phyloP scores from a whole-genome alignment of 2,888 invertebrate genomes.

The Ornithoptera alexandrae region DNA sequence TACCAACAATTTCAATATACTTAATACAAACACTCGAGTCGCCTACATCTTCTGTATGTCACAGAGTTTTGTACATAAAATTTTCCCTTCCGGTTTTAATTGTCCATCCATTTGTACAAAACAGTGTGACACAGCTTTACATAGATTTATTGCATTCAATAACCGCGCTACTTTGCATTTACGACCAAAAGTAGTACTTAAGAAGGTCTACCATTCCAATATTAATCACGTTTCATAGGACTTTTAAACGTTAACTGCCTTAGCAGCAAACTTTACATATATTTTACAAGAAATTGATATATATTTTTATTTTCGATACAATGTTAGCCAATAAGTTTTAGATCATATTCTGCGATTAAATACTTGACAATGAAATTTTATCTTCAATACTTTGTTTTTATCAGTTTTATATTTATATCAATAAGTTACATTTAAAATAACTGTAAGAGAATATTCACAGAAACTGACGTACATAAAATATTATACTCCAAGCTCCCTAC shows the following conservation, averaged over 20 bases:
- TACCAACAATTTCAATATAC: conserved; percentile 74
- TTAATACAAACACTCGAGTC: conserved; percentile 76
- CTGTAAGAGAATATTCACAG: conserved; percentile 65
- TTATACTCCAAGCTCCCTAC: conserved; percentile 62
- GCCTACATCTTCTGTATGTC: conserved; percentile 60
- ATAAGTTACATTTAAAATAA: conserved; percentile 73
- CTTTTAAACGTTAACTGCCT: conserved; percentile 18
- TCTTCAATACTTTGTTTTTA: conserved; percentile 57
- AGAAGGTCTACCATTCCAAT: conserved; percentile 42
- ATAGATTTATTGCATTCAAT: conserved; percentile 70
- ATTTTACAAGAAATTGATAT: conserved; percentile 3
- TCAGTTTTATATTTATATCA: conserved; percentile 50
- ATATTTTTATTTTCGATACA: conserved; percentile 11
- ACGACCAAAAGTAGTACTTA: conserved; percentile 70
- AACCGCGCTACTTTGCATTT: conserved; percentile 67
- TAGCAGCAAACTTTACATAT: conserved; percentile 12
- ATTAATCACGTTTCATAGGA: conserved; percentile 25
- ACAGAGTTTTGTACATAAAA: conserved; percentile 44
- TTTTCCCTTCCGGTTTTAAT: conserved; percentile 9
- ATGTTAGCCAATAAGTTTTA: conserved; percentile 35
- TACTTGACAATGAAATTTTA: conserved; percentile 55
- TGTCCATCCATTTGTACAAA: conserved; percentile 41
- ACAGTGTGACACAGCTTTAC: conserved; percentile 50
- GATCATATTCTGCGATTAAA: conserved; percentile 39
- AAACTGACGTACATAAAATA: conserved; percentile 65